Conservation (phyloP, 2,797 vertebrate species). For the Hippocampus kuda region DNA sequence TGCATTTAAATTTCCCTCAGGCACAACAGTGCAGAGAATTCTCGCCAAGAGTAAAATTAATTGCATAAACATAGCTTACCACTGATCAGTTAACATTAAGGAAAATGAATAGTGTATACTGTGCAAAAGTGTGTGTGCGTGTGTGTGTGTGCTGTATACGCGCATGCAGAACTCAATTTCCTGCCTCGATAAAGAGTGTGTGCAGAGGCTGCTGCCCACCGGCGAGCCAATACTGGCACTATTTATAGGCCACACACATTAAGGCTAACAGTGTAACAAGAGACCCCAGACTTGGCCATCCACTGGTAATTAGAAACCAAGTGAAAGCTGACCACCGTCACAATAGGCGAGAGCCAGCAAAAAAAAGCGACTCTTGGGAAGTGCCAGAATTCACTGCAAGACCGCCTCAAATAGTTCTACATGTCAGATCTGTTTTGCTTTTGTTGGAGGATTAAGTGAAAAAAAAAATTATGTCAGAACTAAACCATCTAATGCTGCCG, state of each 20-base stretch:
- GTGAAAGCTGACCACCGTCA: background rate
- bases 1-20: background rate
- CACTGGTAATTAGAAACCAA: constrained; percentile 9
- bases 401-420: background rate
- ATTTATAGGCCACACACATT: constrained; percentile 6
- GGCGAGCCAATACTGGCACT: background rate
- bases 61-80: background rate
- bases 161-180: background rate
- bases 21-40: background rate
- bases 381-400: constrained; percentile 1
- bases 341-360: background rate
- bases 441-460: background rate
- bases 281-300: background rate
- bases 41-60: background rate
- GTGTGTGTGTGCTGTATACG: background rate
- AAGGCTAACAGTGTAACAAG: constrained; percentile 1
- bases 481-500: background rate
- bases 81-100: background rate
- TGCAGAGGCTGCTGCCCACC: constrained; percentile 1
- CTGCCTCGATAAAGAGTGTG: background rate
- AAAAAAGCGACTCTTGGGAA: background rate
- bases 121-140: background rate
- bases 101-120: background rate
- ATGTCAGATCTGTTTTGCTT: background rate
- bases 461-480: background rate